phyloP scores from a whole-genome alignment of 2,888 invertebrate genomes.

The Ormyrus thymus region DNA sequence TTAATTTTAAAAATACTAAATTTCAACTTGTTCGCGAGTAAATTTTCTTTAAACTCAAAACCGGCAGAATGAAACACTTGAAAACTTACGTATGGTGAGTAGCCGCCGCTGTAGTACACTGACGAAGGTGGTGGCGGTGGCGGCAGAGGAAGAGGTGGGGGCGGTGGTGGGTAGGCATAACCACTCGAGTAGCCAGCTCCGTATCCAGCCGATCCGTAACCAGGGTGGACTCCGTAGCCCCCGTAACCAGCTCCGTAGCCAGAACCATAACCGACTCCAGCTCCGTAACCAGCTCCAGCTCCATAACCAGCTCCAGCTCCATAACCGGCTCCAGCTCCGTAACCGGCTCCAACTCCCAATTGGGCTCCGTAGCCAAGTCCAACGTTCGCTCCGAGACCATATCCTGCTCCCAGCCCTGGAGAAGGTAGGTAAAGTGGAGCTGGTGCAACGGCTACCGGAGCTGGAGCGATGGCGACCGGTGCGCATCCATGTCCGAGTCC shows the following conservation, averaged over 20 bases:
- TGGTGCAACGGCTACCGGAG: neutral
- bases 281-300: neutral
- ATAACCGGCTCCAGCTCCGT: neutral
- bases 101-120: constrained; percentile 1
- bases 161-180: no score
- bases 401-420: neutral
- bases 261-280: constrained; percentile 15
- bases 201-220: neutral
- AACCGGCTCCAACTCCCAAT: constrained; percentile 1
- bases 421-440: neutral
- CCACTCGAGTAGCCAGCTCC: no score
- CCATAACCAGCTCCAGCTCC: constrained; percentile 3
- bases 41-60: no score
- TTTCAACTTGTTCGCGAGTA: neutral
- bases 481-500: neutral
- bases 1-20: constrained; percentile 3
- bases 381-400: neutral
- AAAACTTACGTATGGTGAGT: constrained; percentile 16
- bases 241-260: constrained; percentile 2
- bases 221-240: neutral
- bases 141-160: no score
- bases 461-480: neutral
- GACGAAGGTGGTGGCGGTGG: no score
- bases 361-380: neutral
- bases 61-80: no score